Percentiles rank a stretch among this genome's conserved stretches.
Evolutionary conservation across 2,797 vertebrate genomes (phyloP).

Genomic region (Pristis pectinata): DNA sequence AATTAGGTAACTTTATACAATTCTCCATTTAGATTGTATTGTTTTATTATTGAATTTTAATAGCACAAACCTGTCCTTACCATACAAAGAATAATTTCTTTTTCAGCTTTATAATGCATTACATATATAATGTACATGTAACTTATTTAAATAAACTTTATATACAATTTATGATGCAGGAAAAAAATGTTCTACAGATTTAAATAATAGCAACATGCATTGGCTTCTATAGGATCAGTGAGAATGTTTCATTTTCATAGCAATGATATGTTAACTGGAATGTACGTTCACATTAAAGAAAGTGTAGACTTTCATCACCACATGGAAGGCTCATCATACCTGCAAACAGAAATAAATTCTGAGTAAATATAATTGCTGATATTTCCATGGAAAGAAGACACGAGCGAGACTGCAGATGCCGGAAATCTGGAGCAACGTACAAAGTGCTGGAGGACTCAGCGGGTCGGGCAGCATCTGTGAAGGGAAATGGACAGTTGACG

Average conservation of each 20-base stretch:
- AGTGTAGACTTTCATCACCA: conserved; percentile 70
- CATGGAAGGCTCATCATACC: conserved; percentile 82
- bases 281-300: conserved; percentile 49
- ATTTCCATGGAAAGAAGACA: background rate
- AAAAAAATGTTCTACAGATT: conserved; percentile 50
- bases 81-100: conserved; percentile 53
- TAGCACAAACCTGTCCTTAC: conserved; percentile 57
- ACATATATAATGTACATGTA: conserved; percentile 64
- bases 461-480: no score
- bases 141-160: conserved; percentile 68
- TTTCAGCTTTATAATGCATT: conserved; percentile 50
- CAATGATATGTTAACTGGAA: conserved; percentile 50
- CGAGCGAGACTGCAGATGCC: no score
- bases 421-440: no score
- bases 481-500: no score
- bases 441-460: no score
- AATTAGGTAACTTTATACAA: background rate
- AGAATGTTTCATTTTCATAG: conserved; percentile 48
- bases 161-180: conserved; percentile 60
- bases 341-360: conserved; percentile 50
- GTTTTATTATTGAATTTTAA: conserved; percentile 56
- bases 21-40: conserved; percentile 39
- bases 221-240: conserved; percentile 41
- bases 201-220: conserved; percentile 58
- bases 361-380: conserved; percentile 3